phyloP scores from a whole-genome alignment of 2,888 invertebrate genomes.

The Mesorhabditis belari region DNA sequence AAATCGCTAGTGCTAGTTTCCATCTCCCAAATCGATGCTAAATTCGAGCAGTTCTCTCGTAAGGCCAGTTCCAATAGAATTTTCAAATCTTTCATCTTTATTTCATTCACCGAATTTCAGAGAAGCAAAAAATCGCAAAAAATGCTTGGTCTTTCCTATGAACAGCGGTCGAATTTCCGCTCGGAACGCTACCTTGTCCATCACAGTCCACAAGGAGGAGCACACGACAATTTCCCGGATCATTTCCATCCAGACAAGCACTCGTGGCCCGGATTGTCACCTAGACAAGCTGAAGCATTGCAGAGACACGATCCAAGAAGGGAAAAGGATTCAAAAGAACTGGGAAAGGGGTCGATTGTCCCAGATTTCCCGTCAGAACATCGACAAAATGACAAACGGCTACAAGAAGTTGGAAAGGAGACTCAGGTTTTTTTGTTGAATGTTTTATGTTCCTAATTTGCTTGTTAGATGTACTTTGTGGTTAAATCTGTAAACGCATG shows the following conservation, averaged over 20 bases:
- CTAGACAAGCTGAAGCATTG: constrained; percentile 33
- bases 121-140: no score
- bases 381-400: background rate
- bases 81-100: no score
- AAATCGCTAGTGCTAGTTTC: no score
- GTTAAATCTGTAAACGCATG: no score
- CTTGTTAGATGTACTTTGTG: no score
- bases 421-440: no score
- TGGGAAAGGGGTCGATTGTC: constrained; percentile 7
- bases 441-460: no score
- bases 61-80: no score
- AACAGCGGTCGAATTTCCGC: background rate
- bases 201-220: background rate
- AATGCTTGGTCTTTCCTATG: background rate
- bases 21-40: no score
- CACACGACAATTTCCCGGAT: constrained; percentile 15
- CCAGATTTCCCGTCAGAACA: constrained; percentile 15
- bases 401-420: no score
- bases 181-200: background rate
- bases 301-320: constrained; percentile 21
- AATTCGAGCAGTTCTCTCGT: no score
- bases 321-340: constrained; percentile 3
- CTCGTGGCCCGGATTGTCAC: constrained; percentile 17
- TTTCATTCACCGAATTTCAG: no score
- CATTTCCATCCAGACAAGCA: constrained; percentile 25